These are phyloP conservation scores for Neosalanx taihuensis DNA, from an alignment of 2,797 vertebrate species.

Conservation along the genomic window DNA sequence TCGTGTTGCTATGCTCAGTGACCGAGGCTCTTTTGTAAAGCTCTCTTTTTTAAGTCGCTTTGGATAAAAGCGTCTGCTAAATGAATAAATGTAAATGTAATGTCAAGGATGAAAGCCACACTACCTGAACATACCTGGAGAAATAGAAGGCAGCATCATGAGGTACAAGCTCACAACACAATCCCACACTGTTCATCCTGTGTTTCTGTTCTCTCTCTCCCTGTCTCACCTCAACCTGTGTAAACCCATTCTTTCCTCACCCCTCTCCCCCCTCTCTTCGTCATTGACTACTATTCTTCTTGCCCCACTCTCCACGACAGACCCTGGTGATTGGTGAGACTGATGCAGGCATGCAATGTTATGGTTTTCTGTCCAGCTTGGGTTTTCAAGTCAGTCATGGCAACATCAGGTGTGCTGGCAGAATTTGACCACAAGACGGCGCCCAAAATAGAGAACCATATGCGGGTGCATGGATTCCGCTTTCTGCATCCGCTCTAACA, in stretches of 20 bases:
- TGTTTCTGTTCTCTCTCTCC: neutral
- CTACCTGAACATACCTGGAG: slow-evolving; percentile 68
- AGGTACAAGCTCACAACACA: slow-evolving; percentile 61
- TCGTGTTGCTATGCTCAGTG: too few species aligned
- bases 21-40: too few species aligned
- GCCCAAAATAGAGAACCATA: slow-evolving; percentile 75
- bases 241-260: neutral
- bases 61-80: too few species aligned
- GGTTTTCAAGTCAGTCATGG: slow-evolving; percentile 80
- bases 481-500: slow-evolving; percentile 71
- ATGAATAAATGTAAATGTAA: too few species aligned
- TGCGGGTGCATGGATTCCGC: slow-evolving; percentile 75
- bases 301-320: slow-evolving; percentile 75
- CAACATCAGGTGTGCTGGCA: slow-evolving; percentile 74
- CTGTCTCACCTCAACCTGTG: neutral
- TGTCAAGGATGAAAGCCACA: too few species aligned
- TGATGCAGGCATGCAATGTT: slow-evolving; percentile 80
- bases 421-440: slow-evolving; percentile 81
- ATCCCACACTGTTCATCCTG: neutral
- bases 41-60: too few species aligned
- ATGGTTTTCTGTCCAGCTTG: slow-evolving; percentile 79
- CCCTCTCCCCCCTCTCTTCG: neutral
- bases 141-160: slow-evolving; percentile 79
- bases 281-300: slow-evolving; percentile 80
- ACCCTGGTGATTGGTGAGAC: slow-evolving; percentile 81